Percentiles rank a stretch among this genome's conserved stretches.
Conservation (phyloP, 2,888 invertebrate species). For the Aspidiotus destructor region DNA sequence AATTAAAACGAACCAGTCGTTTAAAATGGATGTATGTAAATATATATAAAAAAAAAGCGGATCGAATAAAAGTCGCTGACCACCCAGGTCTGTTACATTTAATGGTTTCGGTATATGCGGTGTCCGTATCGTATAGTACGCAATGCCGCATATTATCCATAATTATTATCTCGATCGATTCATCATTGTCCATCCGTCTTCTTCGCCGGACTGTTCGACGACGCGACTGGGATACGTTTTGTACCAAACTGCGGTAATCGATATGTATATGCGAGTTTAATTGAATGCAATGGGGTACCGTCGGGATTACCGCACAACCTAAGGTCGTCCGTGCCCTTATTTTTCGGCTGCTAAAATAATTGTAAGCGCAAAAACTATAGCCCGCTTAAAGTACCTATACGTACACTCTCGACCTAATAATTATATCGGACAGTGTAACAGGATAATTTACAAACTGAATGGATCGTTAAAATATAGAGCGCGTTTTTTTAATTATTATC, state of each 20-base stretch:
- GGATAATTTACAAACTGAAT: too few relatives aligned
- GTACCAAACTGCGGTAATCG: slow-evolving; percentile 12
- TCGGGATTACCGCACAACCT: too few relatives aligned
- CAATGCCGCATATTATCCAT: slow-evolving; percentile 30
- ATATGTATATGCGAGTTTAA: not conserved
- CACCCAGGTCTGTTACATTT: slow-evolving; percentile 29
- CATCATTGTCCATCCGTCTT: slow-evolving; percentile 30
- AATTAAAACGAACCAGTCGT: slow-evolving; percentile 33
- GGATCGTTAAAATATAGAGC: too few relatives aligned
- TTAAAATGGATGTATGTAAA: slow-evolving; percentile 33
- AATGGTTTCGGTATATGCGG: slow-evolving; percentile 31
- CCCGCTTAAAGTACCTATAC: too few relatives aligned
- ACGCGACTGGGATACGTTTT: too few relatives aligned
- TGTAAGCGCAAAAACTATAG: too few relatives aligned
- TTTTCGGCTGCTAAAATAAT: too few relatives aligned
- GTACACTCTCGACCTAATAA: too few relatives aligned
- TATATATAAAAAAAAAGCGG: slow-evolving; percentile 28
- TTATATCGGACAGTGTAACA: too few relatives aligned
- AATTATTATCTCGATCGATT: slow-evolving; percentile 33
- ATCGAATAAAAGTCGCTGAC: slow-evolving; percentile 31
- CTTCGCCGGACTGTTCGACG: not conserved
- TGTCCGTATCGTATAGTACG: slow-evolving; percentile 26
- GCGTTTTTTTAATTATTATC: too few relatives aligned
- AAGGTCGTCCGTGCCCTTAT: too few relatives aligned
- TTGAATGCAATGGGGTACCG: too few relatives aligned